A percentile compares a stretch with the other conserved stretches of the same genome.
Conservation (phyloP, 2,888 invertebrate species). For the Acrobeloides nanus region DNA sequence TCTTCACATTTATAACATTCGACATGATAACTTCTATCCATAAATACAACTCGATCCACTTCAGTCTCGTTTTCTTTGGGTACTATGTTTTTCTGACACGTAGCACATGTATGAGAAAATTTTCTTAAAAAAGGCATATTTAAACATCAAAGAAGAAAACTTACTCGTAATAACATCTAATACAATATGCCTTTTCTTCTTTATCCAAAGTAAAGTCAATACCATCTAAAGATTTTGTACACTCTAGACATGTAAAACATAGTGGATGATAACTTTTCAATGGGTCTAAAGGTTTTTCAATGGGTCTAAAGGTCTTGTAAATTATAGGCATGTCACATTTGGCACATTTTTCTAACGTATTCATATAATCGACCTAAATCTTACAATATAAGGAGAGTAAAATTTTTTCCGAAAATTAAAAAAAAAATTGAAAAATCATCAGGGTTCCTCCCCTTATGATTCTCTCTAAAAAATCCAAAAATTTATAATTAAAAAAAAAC, state of each 20-base stretch:
- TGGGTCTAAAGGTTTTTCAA: slow-evolving; percentile 35
- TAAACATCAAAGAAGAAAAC: slow-evolving; percentile 33
- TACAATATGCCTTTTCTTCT: slow-evolving; percentile 93
- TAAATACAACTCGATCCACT: slow-evolving; percentile 90
- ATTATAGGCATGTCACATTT: slow-evolving; percentile 88
- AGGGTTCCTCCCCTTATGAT: too few species aligned
- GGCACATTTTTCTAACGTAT: slow-evolving; percentile 92
- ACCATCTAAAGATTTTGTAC: slow-evolving; percentile 86
- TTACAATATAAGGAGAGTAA: too few species aligned
- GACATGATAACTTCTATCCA: slow-evolving; percentile 87
- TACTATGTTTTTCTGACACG: slow-evolving; percentile 91
- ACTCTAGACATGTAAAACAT: slow-evolving; percentile 92
- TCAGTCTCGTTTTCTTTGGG: slow-evolving; percentile 92
- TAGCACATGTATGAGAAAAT: slow-evolving; percentile 87
- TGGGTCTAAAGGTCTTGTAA: slow-evolving; percentile 59
- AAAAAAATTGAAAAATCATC: too few species aligned
- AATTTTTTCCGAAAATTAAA: too few species aligned
- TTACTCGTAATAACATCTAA: slow-evolving; percentile 95
- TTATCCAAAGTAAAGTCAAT: slow-evolving; percentile 98
- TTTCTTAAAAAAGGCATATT: slow-evolving; percentile 62
- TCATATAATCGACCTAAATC: too few species aligned
- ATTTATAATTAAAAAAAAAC: too few species aligned
- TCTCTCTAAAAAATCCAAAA: too few species aligned
- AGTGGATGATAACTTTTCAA: too few species aligned
- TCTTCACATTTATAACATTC: slow-evolving; percentile 58